Evolutionary conservation across 2,888 invertebrate genomes (phyloP), one percentile per base, ranked within the genome.

Genomic region (Pandemis heparana): DNA sequence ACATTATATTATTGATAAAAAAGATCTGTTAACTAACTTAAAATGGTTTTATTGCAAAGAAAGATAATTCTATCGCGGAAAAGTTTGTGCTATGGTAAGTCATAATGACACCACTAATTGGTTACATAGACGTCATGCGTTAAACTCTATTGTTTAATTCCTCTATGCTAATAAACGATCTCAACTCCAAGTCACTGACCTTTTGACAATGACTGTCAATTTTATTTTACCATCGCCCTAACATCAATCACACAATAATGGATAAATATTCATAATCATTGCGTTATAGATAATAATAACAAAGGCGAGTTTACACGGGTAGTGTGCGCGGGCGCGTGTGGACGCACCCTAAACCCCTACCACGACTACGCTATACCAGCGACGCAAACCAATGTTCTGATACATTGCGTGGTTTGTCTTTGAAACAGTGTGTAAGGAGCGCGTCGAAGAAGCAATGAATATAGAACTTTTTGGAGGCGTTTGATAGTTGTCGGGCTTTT

Each of bases 401-500:
- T 51, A 5, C 46, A 6, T 48, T 48, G 46, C 46, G 46, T 48
- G n/a, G 14, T 14, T 48, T 48, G n/a, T 5, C 12, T 14, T 0
- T n/a, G 14, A 48, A 12, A 14, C n/a, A 1, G 0, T 4, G 0
- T 0, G n/a, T 6, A 14, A 5, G 5, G 12, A 14, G 12, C 14
- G 5, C n/a, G n/a, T 48, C 0, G 5, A 48, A 5, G 6, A n/a
- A 14, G 46, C 46, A 48, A 48, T 48, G 46, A 14, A 48, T 48
- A 14, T 4, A 12, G 14, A 14, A n/a, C 46, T 48, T n/a, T 0
- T 48, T 48, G 12, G 0, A 14, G 8, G n/a, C 46, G 14, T 48
- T 5, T 4, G 9, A 1, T 51, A 8, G 63, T 63, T 46, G 43
- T n/a, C 48, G 14, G 66, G 56, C 71, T 71, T 48, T 71, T 63